These are phyloP conservation scores for Caenorhabditis imperialis DNA, from an alignment of 2,888 invertebrate species.

Conservation along the genomic window DNA sequence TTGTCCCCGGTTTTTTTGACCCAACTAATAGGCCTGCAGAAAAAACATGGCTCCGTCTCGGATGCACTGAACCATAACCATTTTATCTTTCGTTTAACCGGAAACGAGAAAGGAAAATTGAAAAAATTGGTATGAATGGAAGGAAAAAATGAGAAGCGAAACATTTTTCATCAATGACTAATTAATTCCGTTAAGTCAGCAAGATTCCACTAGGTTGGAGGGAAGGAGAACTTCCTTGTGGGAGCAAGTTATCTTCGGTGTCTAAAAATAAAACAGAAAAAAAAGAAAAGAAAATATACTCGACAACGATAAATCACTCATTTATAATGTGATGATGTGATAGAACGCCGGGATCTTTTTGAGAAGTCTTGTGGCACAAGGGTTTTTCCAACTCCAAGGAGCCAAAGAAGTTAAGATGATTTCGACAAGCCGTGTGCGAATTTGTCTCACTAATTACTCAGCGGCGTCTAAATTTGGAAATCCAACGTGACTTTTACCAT, in stretches of 20 bases:
- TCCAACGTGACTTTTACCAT: slow-evolving; percentile 16
- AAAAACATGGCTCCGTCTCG: background rate
- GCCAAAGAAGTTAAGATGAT: slow-evolving; percentile 5
- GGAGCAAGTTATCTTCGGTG: background rate
- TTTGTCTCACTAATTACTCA: background rate
- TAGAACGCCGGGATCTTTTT: slow-evolving; percentile 30
- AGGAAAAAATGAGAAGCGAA: slow-evolving; percentile 2
- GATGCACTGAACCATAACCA: slow-evolving; percentile 25
- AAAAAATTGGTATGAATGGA: background rate
- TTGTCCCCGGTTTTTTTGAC: slow-evolving; percentile 12
- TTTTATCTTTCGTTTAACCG: background rate
- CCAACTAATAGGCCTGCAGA: background rate
- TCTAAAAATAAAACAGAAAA: slow-evolving; percentile 9
- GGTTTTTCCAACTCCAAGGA: too few species aligned
- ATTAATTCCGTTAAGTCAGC: slow-evolving; percentile 33
- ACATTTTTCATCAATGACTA: slow-evolving; percentile 32
- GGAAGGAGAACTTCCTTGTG: slow-evolving; percentile 11
- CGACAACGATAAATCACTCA: slow-evolving; percentile 48
- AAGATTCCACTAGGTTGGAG: slow-evolving; percentile 6
- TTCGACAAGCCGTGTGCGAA: slow-evolving; percentile 27
- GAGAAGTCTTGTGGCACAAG: background rate
- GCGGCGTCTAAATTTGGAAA: slow-evolving; percentile 7
- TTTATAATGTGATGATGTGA: slow-evolving; percentile 28
- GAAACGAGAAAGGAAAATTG: background rate
- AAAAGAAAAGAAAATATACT: too few species aligned